phyloP scores from a whole-genome alignment of 1,140 invertebrate genomes.

The Calosoma granatense region DNA sequence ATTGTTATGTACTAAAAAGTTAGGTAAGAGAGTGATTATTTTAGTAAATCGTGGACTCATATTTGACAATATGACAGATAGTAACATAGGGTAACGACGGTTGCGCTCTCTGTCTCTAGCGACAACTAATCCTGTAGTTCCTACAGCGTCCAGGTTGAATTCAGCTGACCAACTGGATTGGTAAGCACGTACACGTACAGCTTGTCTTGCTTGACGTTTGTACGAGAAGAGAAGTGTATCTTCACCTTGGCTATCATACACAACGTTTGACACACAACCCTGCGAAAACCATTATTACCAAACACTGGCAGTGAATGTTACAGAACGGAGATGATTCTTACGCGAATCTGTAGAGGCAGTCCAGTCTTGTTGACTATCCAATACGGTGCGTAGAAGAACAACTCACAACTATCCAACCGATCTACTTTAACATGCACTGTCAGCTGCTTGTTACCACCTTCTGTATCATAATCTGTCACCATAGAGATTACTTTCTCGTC shows the following conservation, averaged over 20 bases:
- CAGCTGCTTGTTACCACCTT: conserved; percentile 51
- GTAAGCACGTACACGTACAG: conserved; percentile 53
- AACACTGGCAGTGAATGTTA: no score
- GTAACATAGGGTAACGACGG: conserved; percentile 46
- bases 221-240: conserved; percentile 61
- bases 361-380: conserved; percentile 89
- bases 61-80: conserved; percentile 49
- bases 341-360: conserved; percentile 64
- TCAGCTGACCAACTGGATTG: conserved; percentile 64
- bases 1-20: conserved; percentile 72
- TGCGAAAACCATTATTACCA: conserved; percentile 31
- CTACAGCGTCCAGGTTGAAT: conserved; percentile 58
- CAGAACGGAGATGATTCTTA: no score
- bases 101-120: conserved; percentile 57
- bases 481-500: conserved; percentile 58
- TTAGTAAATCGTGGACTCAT: conserved; percentile 66
- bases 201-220: conserved; percentile 51
- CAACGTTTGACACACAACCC: conserved; percentile 54
- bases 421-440: conserved; percentile 55
- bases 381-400: conserved; percentile 72
- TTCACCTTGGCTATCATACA: conserved; percentile 53
- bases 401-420: conserved; percentile 45
- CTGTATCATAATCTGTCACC: conserved; percentile 52
- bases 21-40: conserved; percentile 74
- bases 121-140: conserved; percentile 59